phyloP scores from a whole-genome alignment of 2,888 invertebrate species.

The Pristionchus exspectatus region DNA sequence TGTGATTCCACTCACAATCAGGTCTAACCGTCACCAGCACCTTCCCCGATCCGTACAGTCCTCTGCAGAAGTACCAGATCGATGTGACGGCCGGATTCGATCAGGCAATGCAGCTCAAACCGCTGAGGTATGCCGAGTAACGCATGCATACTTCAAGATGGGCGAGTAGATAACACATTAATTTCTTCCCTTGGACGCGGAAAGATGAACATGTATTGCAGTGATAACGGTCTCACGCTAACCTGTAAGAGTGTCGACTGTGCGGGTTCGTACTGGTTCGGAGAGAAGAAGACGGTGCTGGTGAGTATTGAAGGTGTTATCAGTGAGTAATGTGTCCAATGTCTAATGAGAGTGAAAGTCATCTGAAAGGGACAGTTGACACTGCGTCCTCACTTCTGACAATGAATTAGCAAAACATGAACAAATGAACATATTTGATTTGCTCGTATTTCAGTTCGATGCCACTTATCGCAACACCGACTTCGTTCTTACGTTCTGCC shows the following conservation, averaged over 20 bases:
- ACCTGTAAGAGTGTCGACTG: conserved; percentile 4
- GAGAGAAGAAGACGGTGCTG: neutral
- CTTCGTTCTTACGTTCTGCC: neutral
- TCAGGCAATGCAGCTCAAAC: neutral
- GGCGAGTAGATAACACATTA: neutral
- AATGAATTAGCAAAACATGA: neutral
- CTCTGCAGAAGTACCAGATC: conserved; percentile 1
- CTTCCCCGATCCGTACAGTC: neutral
- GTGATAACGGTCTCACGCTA: neutral
- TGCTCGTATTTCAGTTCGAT: neutral
- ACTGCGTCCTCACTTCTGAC: no score
- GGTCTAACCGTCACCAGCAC: neutral
- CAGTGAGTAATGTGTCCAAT: no score
- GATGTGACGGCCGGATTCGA: neutral
- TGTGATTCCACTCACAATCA: neutral
- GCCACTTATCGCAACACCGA: neutral
- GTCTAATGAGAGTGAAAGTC: no score
- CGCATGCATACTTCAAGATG: neutral
- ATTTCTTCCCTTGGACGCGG: neutral
- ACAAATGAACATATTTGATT: neutral
- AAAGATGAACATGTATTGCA: neutral
- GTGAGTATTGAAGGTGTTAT: neutral
- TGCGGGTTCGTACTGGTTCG: neutral
- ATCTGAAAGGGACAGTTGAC: no score
- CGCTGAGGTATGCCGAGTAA: neutral